Evolutionary conservation across 2,113 vertebrate genomes (phyloP).

Genomic region (Oostethus manadensis): DNA sequence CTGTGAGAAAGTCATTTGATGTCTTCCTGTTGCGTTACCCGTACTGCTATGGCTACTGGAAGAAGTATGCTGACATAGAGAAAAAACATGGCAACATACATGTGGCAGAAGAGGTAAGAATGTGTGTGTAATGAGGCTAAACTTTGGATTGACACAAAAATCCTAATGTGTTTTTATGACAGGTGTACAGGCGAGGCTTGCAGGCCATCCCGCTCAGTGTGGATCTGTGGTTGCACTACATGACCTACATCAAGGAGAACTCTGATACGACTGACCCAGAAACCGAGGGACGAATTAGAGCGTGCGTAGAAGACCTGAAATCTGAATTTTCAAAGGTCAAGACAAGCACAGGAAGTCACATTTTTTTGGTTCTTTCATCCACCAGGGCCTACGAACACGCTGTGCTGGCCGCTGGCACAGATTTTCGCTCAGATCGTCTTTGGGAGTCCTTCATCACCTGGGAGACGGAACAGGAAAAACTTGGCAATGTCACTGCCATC

Average conservation of each 20-base stretch:
- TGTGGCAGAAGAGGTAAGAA: slow-evolving; percentile 88
- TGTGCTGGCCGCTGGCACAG: slow-evolving; percentile 91
- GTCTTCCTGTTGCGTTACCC: slow-evolving; percentile 91
- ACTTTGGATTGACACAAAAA: not conserved
- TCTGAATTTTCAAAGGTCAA: not conserved
- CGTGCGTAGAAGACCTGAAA: slow-evolving; percentile 72
- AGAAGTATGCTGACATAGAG: slow-evolving; percentile 96
- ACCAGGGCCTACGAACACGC: slow-evolving; percentile 89
- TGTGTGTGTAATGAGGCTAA: not conserved
- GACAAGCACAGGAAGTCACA: not conserved
- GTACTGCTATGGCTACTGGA: slow-evolving; percentile 99
- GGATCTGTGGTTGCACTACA: slow-evolving; percentile 97
- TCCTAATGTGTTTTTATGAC: slow-evolving; percentile 43
- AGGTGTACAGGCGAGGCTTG: slow-evolving; percentile 95
- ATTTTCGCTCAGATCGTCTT: slow-evolving; percentile 95
- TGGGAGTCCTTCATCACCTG: slow-evolving; percentile 96
- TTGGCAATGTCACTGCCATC: slow-evolving; percentile 87
- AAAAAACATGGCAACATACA: slow-evolving; percentile 86
- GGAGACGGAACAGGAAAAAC: slow-evolving; percentile 87
- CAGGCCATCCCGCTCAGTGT: slow-evolving; percentile 98
- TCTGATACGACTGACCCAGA: slow-evolving; percentile 83
- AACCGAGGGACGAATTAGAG: slow-evolving; percentile 82
- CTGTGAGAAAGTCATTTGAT: slow-evolving; percentile 89
- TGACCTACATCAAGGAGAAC: slow-evolving; percentile 94
- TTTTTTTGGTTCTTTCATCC: not conserved